Evolutionary conservation across 1,140 invertebrate genomes (phyloP), one percentile per base, ranked within the genome.

Genomic region (Drosophila burlai): DNA sequence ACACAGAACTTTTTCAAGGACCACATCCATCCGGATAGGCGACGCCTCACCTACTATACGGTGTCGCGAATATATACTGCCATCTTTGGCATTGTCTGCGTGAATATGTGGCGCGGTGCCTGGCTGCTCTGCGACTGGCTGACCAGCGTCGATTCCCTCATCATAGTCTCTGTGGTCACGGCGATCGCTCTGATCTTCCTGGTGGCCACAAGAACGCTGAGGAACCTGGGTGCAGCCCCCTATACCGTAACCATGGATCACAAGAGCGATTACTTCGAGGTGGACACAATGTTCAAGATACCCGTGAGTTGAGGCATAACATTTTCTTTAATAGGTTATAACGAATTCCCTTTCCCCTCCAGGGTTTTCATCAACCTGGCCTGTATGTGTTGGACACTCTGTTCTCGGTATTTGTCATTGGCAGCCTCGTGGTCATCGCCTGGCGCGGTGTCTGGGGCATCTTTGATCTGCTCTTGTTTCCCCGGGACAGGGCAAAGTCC

Each of bases 361-460:
- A 97, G 96, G 96, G 94, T 91, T 94, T 95, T 81, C 94, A 95
- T 93, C 94, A 96, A 93, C 95, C 95, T 76, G 94, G 95, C 34
- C 93, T 97, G 38, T 97, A 97, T 93, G 94, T 97, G 55, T 91
- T 97, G 89, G 97, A 98, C 94, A 97, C 97, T 89, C 93, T 97
- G 47, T 97, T 98, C 93, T 97, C 97, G 21, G 96, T 98, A 40
- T 94, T 96, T 46, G 95, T 98, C 26, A 95, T 97, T 52, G 97
- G 97, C 3, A 96, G 96, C 0, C 94, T 98, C 61, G 97, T 98
- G 29, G 97, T 98, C 1, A 97, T 97, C 86, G 97, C 97, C 13
- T 98, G 97, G 97, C 94, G 97, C 83, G 97, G 97, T 36, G 94
- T 95, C 24, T 98, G 97, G 97, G 95, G 95, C 9, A 93, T 97